Percentiles rank a stretch among this genome's conserved stretches.
Conservation (phyloP, 2,797 vertebrate species). For the Columba guinea region DNA sequence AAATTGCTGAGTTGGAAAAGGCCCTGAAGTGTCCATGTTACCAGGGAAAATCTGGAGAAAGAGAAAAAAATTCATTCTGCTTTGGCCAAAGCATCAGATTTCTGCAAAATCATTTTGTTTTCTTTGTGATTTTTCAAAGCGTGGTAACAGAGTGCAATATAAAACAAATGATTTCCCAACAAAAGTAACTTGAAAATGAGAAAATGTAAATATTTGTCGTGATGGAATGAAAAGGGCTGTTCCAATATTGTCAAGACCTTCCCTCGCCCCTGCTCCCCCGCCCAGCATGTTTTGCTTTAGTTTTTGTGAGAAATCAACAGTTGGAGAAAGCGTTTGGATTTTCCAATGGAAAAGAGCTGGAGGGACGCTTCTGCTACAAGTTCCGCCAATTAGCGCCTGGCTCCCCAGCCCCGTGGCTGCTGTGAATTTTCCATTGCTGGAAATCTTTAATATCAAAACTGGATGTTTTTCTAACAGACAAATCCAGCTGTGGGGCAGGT, state of each 20-base stretch:
- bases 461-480: neutral
- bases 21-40: neutral
- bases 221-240: neutral
- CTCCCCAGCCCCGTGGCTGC: neutral
- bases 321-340: constrained; percentile 37
- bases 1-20: neutral
- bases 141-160: neutral
- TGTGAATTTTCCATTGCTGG: constrained; percentile 50
- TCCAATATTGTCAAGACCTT: constrained; percentile 13
- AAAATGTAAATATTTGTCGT: constrained; percentile 60
- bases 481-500: fast-evolving
- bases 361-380: neutral
- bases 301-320: constrained; percentile 49
- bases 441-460: constrained; percentile 19
- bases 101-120: constrained; percentile 44
- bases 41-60: neutral
- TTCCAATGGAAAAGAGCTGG: constrained; percentile 61
- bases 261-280: neutral
- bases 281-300: constrained; percentile 1
- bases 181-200: constrained; percentile 22
- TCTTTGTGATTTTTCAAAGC: neutral
- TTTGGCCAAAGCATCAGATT: neutral
- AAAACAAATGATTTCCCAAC: constrained; percentile 39
- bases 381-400: constrained; percentile 41
- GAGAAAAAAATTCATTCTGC: neutral